phyloP scores from a whole-genome alignment of 2,113 vertebrate genomes.

The Sapajus apella region DNA sequence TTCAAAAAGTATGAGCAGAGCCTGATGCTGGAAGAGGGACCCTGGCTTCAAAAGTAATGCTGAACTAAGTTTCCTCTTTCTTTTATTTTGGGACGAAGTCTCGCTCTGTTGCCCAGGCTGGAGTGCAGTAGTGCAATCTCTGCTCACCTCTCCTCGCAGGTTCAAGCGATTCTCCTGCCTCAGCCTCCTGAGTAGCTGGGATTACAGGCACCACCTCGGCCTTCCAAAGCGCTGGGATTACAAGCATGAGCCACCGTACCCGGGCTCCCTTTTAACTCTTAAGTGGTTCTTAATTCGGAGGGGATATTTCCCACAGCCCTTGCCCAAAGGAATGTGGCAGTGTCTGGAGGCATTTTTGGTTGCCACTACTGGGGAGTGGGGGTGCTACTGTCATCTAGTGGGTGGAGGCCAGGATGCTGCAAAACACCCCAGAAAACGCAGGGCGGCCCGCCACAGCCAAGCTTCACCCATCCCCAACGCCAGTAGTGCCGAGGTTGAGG shows the following conservation, averaged over 20 bases:
- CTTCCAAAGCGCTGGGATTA: too few species aligned
- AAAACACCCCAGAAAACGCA: fast-evolving
- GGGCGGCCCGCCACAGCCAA: fast-evolving
- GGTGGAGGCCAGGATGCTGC: too few species aligned
- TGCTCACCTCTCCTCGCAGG: too few species aligned
- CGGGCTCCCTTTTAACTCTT: neutral
- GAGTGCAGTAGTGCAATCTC: too few species aligned
- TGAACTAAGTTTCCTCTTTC: neutral
- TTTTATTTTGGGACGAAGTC: too few species aligned
- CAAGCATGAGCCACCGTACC: too few species aligned
- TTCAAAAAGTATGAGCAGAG: neutral
- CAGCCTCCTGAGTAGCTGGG: too few species aligned
- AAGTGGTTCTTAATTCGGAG: neutral
- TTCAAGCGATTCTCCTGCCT: too few species aligned
- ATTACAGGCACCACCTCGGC: too few species aligned
- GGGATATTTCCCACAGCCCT: neutral
- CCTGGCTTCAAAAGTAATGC: neutral
- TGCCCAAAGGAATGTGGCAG: neutral
- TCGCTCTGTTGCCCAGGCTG: too few species aligned
- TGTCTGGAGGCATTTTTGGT: too few species aligned
- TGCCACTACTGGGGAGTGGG: fast-evolving
- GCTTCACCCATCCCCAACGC: fast-evolving
- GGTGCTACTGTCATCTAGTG: neutral
- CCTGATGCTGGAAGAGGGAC: neutral
- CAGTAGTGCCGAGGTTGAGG: fast-evolving